phyloP scores from a whole-genome alignment of 1,140 invertebrate genomes.

The Andricus grossulariae region DNA sequence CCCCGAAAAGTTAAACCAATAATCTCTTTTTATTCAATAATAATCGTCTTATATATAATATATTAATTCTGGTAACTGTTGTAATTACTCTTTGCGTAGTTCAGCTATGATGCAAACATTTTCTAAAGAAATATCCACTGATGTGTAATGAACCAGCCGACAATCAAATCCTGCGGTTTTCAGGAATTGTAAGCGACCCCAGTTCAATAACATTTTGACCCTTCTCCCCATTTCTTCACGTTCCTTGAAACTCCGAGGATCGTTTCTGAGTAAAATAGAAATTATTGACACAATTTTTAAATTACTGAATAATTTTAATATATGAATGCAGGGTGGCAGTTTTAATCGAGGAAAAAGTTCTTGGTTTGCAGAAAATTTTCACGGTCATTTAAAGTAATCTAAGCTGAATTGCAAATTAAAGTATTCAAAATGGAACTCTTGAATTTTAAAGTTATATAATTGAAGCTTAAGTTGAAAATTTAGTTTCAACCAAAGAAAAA shows the following conservation, averaged over 20 bases:
- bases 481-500: too few species aligned
- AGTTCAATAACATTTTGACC: conserved; percentile 86
- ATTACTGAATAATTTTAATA: conserved; percentile 25
- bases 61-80: too few species aligned
- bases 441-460: too few species aligned
- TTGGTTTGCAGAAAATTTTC: too few species aligned
- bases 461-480: too few species aligned
- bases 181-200: conserved; percentile 83
- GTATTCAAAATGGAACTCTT: too few species aligned
- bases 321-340: not conserved
- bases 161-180: conserved; percentile 78
- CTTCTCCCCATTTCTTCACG: conserved; percentile 82
- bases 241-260: conserved; percentile 55
- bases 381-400: too few species aligned
- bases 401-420: too few species aligned
- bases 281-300: not conserved
- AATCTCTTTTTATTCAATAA: too few species aligned
- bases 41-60: too few species aligned
- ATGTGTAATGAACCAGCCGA: conserved; percentile 81
- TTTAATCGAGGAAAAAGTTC: too few species aligned
- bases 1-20: too few species aligned
- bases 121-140: conserved; percentile 81
- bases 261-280: conserved; percentile 40
- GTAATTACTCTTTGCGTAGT: not conserved
- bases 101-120: conserved; percentile 86